phyloP scores from a whole-genome alignment of 2,797 vertebrate species.

The Acropternis orthonyx region DNA sequence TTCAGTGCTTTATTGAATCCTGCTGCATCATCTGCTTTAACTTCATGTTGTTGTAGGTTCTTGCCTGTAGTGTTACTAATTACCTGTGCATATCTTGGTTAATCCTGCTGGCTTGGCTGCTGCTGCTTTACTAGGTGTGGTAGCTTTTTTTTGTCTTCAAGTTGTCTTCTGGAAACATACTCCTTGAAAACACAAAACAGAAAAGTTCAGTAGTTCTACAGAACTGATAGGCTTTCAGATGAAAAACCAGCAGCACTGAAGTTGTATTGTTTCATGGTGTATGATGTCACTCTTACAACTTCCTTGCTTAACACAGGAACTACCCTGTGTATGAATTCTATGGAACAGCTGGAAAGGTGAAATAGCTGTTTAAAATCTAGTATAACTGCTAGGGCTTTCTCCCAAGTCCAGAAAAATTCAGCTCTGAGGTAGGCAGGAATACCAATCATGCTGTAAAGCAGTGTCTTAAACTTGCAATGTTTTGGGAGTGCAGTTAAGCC shows the following conservation, averaged over 20 bases:
- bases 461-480: accelerated
- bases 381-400: accelerated
- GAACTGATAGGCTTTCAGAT: accelerated
- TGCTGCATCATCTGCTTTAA: not conserved
- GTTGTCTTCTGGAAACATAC: not conserved
- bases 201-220: not conserved
- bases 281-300: not conserved
- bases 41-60: not conserved
- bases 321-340: accelerated
- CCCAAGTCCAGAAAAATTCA: accelerated
- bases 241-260: not conserved
- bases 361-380: no score
- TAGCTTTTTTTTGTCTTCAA: not conserved
- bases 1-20: not conserved
- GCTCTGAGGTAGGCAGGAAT: not conserved
- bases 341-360: not conserved
- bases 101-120: not conserved
- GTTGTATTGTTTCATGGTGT: accelerated
- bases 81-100: not conserved
- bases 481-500: not conserved
- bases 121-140: not conserved
- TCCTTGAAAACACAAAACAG: not conserved
- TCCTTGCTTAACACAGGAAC: not conserved
- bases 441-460: not conserved
- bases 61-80: not conserved